A percentile compares a stretch with the other conserved stretches of the same genome.
Conservation (phyloP, 2,797 vertebrate species). For the Cynodonichthys magdalenae region DNA sequence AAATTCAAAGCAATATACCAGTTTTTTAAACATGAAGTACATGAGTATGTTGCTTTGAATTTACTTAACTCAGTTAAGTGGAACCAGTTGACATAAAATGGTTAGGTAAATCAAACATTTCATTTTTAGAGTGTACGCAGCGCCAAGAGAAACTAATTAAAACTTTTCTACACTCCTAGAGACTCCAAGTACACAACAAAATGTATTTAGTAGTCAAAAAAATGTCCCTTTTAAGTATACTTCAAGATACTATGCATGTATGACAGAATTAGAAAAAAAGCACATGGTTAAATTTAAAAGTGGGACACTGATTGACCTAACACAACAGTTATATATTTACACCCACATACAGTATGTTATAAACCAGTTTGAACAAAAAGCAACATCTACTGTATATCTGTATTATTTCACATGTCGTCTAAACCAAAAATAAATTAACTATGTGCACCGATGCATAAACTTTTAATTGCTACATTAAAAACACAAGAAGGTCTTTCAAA, state of each 20-base stretch:
- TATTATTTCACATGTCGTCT: not conserved
- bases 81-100: no score
- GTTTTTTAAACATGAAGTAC: no score
- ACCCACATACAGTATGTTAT: no score
- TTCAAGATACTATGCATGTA: not conserved
- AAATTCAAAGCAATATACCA: no score
- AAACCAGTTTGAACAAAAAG: not conserved
- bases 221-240: not conserved
- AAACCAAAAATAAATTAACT: not conserved
- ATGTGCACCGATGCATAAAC: conserved; percentile 4
- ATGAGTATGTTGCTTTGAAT: no score
- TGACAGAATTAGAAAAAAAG: not conserved
- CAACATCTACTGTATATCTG: not conserved
- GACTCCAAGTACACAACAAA: no score
- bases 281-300: not conserved
- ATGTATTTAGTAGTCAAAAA: no score
- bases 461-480: conserved; percentile 9
- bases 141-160: conserved; percentile 81
- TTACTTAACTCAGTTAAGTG: no score
- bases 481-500: conserved; percentile 4
- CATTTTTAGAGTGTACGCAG: no score
- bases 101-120: no score
- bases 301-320: not conserved
- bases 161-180: no score
- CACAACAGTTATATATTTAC: no score